A percentile compares a stretch with the other conserved stretches of the same genome.
These are phyloP conservation scores for Drosophila buzzatii DNA, from an alignment of 2,888 invertebrate species.

Conservation along the genomic window DNA sequence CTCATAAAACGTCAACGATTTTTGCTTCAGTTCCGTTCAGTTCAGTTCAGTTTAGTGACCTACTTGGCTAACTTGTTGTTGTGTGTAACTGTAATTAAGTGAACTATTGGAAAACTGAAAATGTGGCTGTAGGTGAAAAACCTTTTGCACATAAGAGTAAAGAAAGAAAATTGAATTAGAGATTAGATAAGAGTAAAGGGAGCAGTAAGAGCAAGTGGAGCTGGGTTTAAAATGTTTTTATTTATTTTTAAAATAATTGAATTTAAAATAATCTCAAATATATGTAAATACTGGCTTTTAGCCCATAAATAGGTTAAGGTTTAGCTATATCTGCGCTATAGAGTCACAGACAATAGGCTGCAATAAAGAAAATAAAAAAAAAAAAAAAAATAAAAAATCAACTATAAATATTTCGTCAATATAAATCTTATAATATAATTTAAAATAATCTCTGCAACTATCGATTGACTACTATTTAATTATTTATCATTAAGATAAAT, in stretches of 20 bases:
- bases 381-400: no score
- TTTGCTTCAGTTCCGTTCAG: slow-evolving; percentile 1
- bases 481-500: no score
- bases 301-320: no score
- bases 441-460: neutral
- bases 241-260: neutral
- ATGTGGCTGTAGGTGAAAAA: neutral
- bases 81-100: slow-evolving; percentile 34
- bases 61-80: slow-evolving; percentile 31
- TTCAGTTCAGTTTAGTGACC: slow-evolving; percentile 42
- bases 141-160: neutral
- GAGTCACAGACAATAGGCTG: no score
- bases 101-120: slow-evolving; percentile 13
- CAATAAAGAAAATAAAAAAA: no score
- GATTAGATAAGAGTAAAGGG: neutral
- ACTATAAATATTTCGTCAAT: no score
- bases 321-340: no score
- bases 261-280: neutral
- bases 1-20: slow-evolving; percentile 35
- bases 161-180: no score
- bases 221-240: no score
- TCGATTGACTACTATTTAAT: neutral
- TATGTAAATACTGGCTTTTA: no score
- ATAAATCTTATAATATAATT: neutral
- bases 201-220: no score